A percentile compares a stretch with the other conserved stretches of the same genome.
phyloP scores from a whole-genome alignment of 2,113 vertebrate species.

The Indri indri region DNA sequence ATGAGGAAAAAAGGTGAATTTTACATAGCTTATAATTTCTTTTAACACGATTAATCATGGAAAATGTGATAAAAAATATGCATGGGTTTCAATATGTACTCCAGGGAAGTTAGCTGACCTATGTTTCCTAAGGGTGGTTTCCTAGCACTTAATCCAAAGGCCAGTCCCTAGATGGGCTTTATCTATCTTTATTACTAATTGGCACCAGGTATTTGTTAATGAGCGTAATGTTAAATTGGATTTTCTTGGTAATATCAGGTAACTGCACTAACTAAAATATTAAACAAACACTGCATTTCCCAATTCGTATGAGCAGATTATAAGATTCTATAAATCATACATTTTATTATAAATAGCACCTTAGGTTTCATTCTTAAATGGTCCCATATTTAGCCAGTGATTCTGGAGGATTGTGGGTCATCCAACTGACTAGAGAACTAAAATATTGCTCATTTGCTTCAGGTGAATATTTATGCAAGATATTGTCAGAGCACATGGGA shows the following conservation, averaged over 20 bases:
- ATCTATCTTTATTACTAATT: background rate
- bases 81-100: background rate
- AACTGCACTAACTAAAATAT: background rate
- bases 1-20: background rate
- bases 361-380: background rate
- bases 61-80: background rate
- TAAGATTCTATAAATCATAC: background rate
- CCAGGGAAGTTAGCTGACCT: background rate
- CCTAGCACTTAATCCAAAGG: background rate
- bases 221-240: background rate
- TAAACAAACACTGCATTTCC: background rate
- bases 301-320: background rate
- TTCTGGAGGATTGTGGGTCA: background rate
- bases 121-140: background rate
- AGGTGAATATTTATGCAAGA: background rate
- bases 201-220: background rate
- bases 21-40: background rate
- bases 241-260: background rate
- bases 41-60: background rate
- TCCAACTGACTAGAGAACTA: background rate
- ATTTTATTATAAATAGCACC: background rate
- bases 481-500: background rate
- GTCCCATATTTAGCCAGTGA: background rate
- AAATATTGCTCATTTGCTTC: background rate
- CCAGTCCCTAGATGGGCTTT: background rate